Evolutionary conservation across 2,113 vertebrate species (phyloP).

Genomic region (Onychorhynchus coronatus): DNA sequence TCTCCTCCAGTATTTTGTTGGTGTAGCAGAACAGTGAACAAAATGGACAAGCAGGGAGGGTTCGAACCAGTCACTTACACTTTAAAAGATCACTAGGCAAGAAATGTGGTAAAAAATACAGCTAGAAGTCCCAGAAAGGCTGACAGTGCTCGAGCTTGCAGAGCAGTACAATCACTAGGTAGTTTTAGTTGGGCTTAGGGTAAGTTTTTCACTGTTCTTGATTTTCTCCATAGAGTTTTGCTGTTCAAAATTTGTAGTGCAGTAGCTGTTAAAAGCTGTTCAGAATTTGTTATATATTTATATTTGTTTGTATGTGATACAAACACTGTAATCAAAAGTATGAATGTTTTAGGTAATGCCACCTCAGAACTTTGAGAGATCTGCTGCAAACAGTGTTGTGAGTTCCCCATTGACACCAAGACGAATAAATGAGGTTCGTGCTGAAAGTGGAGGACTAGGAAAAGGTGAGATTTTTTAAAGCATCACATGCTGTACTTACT

Average conservation of each 20-base stretch:
- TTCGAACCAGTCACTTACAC: not conserved
- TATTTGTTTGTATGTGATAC: not conserved
- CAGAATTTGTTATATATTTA: not conserved
- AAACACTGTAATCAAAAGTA: not conserved
- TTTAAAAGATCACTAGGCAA: not conserved
- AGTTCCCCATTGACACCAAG: constrained; percentile 69
- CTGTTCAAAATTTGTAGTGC: not conserved
- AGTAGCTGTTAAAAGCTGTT: not conserved
- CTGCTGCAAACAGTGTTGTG: constrained; percentile 53
- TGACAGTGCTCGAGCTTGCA: not conserved
- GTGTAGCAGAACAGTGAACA: not conserved
- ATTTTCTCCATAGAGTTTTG: not conserved
- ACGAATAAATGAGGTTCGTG: constrained; percentile 74
- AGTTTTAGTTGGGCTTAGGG: not conserved
- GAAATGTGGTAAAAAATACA: not conserved
- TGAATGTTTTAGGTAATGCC: constrained; percentile 86
- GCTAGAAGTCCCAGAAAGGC: not conserved
- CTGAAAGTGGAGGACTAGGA: constrained; percentile 68
- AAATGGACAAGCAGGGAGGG: not conserved
- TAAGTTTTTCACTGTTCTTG: not conserved
- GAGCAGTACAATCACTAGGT: not conserved
- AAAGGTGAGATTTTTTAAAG: constrained; percentile 68
- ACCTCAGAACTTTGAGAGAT: constrained; percentile 84
- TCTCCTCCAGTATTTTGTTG: not conserved
- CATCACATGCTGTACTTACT: not conserved